These are phyloP conservation scores for Bombus pyrosoma DNA, from an alignment of 1,140 invertebrate species.

Conservation along the genomic window DNA sequence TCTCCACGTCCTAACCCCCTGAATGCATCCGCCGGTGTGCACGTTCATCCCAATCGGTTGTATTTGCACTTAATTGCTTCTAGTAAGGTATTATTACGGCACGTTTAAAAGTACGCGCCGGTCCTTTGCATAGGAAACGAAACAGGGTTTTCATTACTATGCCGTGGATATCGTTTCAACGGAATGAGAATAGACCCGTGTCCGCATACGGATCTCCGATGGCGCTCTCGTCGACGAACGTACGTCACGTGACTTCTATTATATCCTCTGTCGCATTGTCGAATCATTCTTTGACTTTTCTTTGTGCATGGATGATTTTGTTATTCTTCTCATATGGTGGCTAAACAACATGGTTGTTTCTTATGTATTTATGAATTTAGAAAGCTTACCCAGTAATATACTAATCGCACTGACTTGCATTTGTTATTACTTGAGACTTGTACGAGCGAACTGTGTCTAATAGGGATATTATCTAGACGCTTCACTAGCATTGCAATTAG, in stretches of 20 bases:
- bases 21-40: slow-evolving; percentile 25
- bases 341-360: too few species aligned
- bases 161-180: slow-evolving; percentile 37
- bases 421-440: too few species aligned
- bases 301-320: neutral
- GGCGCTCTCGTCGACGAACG: neutral
- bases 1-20: slow-evolving; percentile 19
- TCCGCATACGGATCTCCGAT: too few species aligned
- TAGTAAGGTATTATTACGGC: slow-evolving; percentile 59
- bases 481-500: too few species aligned
- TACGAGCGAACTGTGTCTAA: too few species aligned
- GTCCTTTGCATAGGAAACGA: slow-evolving; percentile 32
- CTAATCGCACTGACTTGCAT: too few species aligned
- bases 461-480: too few species aligned
- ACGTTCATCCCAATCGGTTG: slow-evolving; percentile 60
- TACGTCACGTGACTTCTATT: neutral
- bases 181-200: neutral
- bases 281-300: neutral
- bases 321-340: too few species aligned
- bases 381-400: too few species aligned
- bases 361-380: too few species aligned
- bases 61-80: slow-evolving; percentile 66
- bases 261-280: neutral
- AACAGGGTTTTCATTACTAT: slow-evolving; percentile 6
- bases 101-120: slow-evolving; percentile 35